Percentiles rank a stretch among this genome's conserved stretches.
Conservation (phyloP, 2,888 invertebrate genomes). For the Dendrolimus houi region DNA sequence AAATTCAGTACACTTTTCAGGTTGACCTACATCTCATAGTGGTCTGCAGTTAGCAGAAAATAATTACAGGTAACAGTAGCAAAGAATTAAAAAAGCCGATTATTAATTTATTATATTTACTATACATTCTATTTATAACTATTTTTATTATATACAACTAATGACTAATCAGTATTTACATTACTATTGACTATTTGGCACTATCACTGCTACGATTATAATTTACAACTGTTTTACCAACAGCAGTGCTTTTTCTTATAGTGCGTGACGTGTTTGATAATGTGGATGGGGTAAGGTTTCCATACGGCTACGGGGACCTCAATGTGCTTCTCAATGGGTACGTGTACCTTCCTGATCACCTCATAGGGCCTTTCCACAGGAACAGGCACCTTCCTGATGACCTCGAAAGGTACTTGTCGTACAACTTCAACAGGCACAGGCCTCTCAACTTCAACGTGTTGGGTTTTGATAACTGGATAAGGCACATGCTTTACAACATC, state of each 20-base stretch:
- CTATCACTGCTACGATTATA: constrained; percentile 38
- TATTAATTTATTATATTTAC: neutral
- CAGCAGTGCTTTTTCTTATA: constrained; percentile 68
- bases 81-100: neutral
- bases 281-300: constrained; percentile 67
- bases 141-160: constrained; percentile 44
- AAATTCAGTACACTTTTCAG: no score
- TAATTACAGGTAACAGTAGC: no score
- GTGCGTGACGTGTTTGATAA: constrained; percentile 69
- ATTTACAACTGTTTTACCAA: constrained; percentile 38
- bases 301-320: constrained; percentile 62
- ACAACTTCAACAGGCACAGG: constrained; percentile 60
- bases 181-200: constrained; percentile 67
- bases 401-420: constrained; percentile 56
- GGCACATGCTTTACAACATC: constrained; percentile 64
- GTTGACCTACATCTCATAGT: no score
- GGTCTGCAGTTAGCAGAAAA: no score
- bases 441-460: constrained; percentile 60
- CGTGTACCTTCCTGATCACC: constrained; percentile 61
- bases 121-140: neutral
- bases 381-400: constrained; percentile 56
- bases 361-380: constrained; percentile 64
- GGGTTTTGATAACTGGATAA: constrained; percentile 62
- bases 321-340: constrained; percentile 60
- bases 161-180: constrained; percentile 68